phyloP scores from a whole-genome alignment of 1,140 invertebrate species.

The Macrobrachium nipponense region DNA sequence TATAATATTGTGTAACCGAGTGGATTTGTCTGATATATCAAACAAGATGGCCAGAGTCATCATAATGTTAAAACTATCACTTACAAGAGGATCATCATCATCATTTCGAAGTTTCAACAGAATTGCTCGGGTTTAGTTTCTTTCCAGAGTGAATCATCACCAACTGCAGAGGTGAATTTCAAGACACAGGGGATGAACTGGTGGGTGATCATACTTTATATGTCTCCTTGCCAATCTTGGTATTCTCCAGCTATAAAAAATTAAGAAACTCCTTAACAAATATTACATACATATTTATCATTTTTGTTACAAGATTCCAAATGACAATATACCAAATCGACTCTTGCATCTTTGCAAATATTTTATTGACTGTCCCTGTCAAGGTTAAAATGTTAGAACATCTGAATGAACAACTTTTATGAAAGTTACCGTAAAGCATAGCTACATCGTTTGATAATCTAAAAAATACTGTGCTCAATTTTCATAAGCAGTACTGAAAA shows the following conservation, averaged over 20 bases:
- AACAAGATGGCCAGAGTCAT: not conserved
- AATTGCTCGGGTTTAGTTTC: constrained; percentile 89
- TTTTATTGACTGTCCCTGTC: no score
- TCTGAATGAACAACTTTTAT: no score
- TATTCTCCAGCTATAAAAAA: constrained; percentile 79
- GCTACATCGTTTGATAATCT: no score
- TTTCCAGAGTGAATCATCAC: constrained; percentile 89
- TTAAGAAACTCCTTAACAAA: not conserved
- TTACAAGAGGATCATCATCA: constrained; percentile 72
- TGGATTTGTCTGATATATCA: not conserved
- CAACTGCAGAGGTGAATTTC: constrained; percentile 82
- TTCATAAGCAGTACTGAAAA: no score
- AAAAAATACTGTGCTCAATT: no score
- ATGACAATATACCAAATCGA: not conserved
- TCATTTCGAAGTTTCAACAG: constrained; percentile 86
- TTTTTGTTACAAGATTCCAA: no score
- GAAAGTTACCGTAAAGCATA: no score
- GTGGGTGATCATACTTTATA: constrained; percentile 75
- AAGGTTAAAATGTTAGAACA: no score
- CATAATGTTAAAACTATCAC: not conserved
- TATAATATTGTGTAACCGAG: no score
- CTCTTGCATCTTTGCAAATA: no score
- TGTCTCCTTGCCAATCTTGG: constrained; percentile 74
- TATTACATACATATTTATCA: not conserved
- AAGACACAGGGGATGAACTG: constrained; percentile 82